Evolutionary conservation across 2,888 invertebrate genomes (phyloP), one percentile per base, ranked within the genome.

Genomic region (Cancer borealis): DNA sequence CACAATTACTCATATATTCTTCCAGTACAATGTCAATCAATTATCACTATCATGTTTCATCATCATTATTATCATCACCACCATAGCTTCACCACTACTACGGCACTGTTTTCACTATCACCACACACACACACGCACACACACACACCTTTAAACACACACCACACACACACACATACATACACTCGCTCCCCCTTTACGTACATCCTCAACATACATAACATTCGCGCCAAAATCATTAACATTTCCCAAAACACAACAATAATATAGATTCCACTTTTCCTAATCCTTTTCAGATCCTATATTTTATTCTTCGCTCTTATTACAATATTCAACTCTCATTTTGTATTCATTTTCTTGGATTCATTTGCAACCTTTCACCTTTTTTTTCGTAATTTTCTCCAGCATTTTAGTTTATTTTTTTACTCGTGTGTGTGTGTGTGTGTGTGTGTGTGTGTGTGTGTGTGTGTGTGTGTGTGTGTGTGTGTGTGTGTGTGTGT

Each of bases 381-480:
- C 54, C 54, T 54, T 54, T 54, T 54, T 54, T 54, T 54, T 39
- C 39, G 39, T 39, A 39, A 39, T 39, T 39, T 2, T 39, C 39
- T 39, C 39, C 39, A 39, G 54, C 17, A 17, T 54, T 12, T 54
- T 12, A 17, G 5, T 54, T 12, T 54, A 17, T 54, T 12, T 54
- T 12, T 54, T 12, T 54, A 17, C 17, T 2, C 17, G 5, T 10
- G 54, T 54, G 54, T 54, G 54, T 54, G 54, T 54, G 54, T 54
- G 54, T 54, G 54, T 54, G 54, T 54, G 54, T 54, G 12, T 54
- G 14, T 17, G 54, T 54, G 54, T 54, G 12, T 54, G 54, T 54
- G 54, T 17, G 54, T 54, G 54, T 54, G 54, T 54, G 79, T 79
- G 60, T 30, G 91, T 60, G 60, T 91, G 60, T 91, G 30, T 54